A percentile compares a stretch with the other conserved stretches of the same genome.
phyloP scores from a whole-genome alignment of 2,888 invertebrate genomes.

The Hoplodrina ambigua region DNA sequence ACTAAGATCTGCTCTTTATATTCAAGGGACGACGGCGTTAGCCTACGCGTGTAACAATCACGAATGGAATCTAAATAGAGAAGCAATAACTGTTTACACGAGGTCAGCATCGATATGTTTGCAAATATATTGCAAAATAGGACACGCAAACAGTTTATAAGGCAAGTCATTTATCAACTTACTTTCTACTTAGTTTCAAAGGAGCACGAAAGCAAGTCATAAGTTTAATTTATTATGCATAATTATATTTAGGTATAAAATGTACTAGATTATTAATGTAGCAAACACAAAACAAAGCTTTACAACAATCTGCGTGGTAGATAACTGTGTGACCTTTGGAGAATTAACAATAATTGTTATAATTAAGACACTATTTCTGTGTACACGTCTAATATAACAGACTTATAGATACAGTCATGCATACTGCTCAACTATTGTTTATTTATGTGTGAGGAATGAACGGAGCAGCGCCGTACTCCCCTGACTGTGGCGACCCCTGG shows the following conservation, averaged over 20 bases:
- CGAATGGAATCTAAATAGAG: constrained; percentile 82
- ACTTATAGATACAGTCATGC: constrained; percentile 16
- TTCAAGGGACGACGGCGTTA: constrained; percentile 75
- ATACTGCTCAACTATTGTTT: constrained; percentile 16
- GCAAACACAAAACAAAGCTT: constrained; percentile 49
- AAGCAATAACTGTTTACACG: constrained; percentile 86
- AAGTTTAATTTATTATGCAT: constrained; percentile 19
- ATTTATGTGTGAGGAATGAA: constrained; percentile 39
- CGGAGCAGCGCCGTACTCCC: constrained; percentile 22
- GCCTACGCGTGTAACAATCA: constrained; percentile 83
- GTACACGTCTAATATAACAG: constrained; percentile 38
- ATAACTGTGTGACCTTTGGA: constrained; percentile 58
- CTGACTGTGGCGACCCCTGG: constrained; percentile 20
- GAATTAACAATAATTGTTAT: constrained; percentile 57
- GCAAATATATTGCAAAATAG: constrained; percentile 80
- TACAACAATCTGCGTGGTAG: constrained; percentile 42
- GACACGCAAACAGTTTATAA: constrained; percentile 64
- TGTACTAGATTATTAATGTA: constrained; percentile 34
- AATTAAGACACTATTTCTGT: constrained; percentile 51
- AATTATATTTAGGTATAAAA: constrained; percentile 33
- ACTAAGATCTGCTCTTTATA: constrained; percentile 82
- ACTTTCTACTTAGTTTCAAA: constrained; percentile 54
- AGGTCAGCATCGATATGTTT: constrained; percentile 82
- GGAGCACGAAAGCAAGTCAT: constrained; percentile 16
- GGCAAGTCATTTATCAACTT: constrained; percentile 56